A percentile compares a stretch with the other conserved stretches of the same genome.
phyloP scores from a whole-genome alignment of 2,888 invertebrate genomes.

The Stenotaenia linearis region DNA sequence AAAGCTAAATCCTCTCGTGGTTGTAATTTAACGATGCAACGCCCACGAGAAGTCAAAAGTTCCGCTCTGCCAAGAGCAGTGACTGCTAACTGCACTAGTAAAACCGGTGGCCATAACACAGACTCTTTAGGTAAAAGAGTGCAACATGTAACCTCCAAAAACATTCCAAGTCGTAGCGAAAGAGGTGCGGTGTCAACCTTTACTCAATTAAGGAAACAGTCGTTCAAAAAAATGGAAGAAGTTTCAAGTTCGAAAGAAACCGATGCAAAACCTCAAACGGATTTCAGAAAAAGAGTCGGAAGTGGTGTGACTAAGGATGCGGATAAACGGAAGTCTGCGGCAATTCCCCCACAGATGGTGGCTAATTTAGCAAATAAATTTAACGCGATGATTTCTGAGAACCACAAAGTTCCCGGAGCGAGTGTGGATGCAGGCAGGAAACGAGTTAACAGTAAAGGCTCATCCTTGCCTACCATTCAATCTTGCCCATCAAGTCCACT shows the following conservation, averaged over 20 bases:
- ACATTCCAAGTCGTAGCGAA: neutral
- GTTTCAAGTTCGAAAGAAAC: neutral
- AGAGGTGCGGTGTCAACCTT: neutral
- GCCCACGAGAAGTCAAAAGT: neutral
- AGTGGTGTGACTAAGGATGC: neutral
- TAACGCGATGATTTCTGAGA: conserved; percentile 51
- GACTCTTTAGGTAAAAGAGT: neutral
- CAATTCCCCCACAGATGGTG: conserved; percentile 48
- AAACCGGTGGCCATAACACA: neutral
- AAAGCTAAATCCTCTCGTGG: conserved; percentile 30
- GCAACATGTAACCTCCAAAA: neutral
- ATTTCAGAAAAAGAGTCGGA: neutral
- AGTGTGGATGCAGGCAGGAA: neutral
- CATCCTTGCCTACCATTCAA: neutral
- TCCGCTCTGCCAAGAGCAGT: neutral
- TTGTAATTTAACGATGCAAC: neutral
- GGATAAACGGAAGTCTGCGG: conserved; percentile 13
- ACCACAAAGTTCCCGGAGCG: conserved; percentile 11
- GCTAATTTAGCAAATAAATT: conserved; percentile 64
- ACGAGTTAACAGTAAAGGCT: neutral
- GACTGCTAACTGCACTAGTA: neutral
- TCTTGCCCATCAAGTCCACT: conserved; percentile 32
- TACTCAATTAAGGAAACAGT: neutral
- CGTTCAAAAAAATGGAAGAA: conserved; percentile 22
- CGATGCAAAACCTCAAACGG: neutral